These are phyloP conservation scores for Oophaga pumilio DNA, from an alignment of 2,113 vertebrate genomes.

Conservation along the genomic window DNA sequence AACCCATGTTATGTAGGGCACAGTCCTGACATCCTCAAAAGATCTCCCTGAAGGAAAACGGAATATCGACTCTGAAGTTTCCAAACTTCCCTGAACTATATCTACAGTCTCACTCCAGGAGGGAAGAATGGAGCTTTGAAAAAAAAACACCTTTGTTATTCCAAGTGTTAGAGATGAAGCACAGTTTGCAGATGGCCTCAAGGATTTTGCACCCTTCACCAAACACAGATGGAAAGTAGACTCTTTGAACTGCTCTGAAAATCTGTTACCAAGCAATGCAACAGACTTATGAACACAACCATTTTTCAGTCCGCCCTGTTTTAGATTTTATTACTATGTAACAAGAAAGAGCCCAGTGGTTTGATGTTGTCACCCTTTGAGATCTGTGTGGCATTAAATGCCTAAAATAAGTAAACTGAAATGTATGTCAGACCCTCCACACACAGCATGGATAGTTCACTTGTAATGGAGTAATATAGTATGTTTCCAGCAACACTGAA, in stretches of 20 bases:
- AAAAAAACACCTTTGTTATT: slow-evolving; percentile 99
- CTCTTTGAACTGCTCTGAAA: slow-evolving; percentile 84
- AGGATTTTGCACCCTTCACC: slow-evolving; percentile 83
- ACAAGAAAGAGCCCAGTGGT: slow-evolving; percentile 69
- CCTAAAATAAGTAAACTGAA: slow-evolving; percentile 15
- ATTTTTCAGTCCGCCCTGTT: slow-evolving; percentile 74
- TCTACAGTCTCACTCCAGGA: slow-evolving; percentile 87
- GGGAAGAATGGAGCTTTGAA: slow-evolving; percentile 88
- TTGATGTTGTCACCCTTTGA: slow-evolving; percentile 39
- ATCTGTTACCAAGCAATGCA: slow-evolving; percentile 76
- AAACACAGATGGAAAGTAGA: slow-evolving; percentile 84
- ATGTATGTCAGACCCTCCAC: slow-evolving; percentile 31
- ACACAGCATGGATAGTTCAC: neutral
- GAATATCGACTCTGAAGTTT: slow-evolving; percentile 92
- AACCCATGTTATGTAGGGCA: slow-evolving; percentile 94
- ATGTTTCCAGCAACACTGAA: neutral
- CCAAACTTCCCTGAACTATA: slow-evolving; percentile 92
- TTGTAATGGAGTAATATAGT: slow-evolving; percentile 3
- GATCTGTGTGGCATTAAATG: slow-evolving; percentile 8
- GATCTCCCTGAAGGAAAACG: slow-evolving; percentile 83
- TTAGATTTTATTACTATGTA: slow-evolving; percentile 76
- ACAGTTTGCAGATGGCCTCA: slow-evolving; percentile 92
- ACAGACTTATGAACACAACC: slow-evolving; percentile 73
- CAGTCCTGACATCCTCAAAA: slow-evolving; percentile 92
- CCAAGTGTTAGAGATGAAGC: slow-evolving; percentile 90